Percentiles rank a stretch among this genome's conserved stretches.
Evolutionary conservation across 1,140 invertebrate species (phyloP).

Genomic region (Aphidius gifuensis): DNA sequence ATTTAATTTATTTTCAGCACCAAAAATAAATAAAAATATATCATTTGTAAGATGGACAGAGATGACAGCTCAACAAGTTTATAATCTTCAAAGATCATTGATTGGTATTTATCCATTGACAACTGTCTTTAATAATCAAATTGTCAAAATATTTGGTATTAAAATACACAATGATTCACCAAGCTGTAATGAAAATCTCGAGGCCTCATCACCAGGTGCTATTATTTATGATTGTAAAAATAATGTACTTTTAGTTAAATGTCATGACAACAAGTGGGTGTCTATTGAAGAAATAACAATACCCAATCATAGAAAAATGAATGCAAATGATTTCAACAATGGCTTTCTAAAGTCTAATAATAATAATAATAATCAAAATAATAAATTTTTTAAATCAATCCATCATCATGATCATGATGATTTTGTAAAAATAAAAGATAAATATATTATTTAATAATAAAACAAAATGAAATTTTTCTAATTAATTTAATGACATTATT

Average conservation of each 20-base stretch:
- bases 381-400: too few species aligned
- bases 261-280: conserved; percentile 59
- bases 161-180: conserved; percentile 34
- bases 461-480: too few species aligned
- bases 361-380: too few species aligned
- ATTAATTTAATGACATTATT: too few species aligned
- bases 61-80: conserved; percentile 61
- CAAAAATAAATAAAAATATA: conserved; percentile 63
- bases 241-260: conserved; percentile 58
- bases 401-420: too few species aligned
- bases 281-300: conserved; percentile 60
- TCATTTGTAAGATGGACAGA: conserved; percentile 63
- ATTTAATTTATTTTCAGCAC: conserved; percentile 56
- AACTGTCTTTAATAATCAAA: conserved; percentile 59
- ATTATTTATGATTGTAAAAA: conserved; percentile 55
- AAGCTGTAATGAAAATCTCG: conserved; percentile 17
- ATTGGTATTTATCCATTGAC: conserved; percentile 62
- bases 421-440: too few species aligned
- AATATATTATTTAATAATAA: too few species aligned
- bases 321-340: conserved; percentile 66
- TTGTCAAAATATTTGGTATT: conserved; percentile 63
- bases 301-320: conserved; percentile 61
- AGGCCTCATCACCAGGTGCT: conserved; percentile 44
- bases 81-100: conserved; percentile 66
- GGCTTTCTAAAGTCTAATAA: conserved; percentile 57